Base-by-base conservation (phyloP, 2,888 invertebrate species). In the Lepas anatifera region DNA sequence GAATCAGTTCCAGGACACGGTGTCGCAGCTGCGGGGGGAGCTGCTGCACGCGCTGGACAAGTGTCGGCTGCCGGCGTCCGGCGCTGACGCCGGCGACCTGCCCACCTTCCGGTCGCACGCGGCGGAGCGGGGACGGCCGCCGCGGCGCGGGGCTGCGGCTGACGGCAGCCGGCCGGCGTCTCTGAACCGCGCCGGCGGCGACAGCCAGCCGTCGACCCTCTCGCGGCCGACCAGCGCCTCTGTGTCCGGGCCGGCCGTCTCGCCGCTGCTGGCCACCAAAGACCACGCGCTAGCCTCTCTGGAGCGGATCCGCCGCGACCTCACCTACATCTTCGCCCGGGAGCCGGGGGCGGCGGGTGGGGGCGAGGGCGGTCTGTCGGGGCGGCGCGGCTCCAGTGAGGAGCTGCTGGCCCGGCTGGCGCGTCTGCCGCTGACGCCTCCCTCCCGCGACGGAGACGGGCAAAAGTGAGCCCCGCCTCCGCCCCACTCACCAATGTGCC, bases 401-500 rank as follows among this genome's bases (percentile, higher is more conserved):
- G 58, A 58, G 58, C 13, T 58, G 58, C 58, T 58, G 58, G 58
- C 58, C 18, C 13, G 58, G 16, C 58, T 58, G 58, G 58, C 58
- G 4, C 32, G 58, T 10, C 52, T 52, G 52, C 52, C 52, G 13
- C 32, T 32, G 32, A 58, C 58, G 18, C 58, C 58, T 3, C 58
- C 58, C 32, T 58, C 58, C 18, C 27, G 32, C 0, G 58, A 58
- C 58, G 58, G 32, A 18, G 32, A 22, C 4, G 18, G 22, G 10
- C 11, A 18, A 4, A 32, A 32, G 4, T 58, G 32, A 58, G 41
- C 41, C 16, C 11, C 1, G 41, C 41, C 11, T 41, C 10, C 11
- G n/a, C n/a, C n/a, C n/a, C n/a, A n/a, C n/a, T n/a, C n/a, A n/a
- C n/a, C n/a, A n/a, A n/a, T n/a, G n/a, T n/a, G n/a, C n/a, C n/a